Evolutionary conservation across 1,140 invertebrate genomes (phyloP), one percentile per base, ranked within the genome.

Genomic region (Anadara kagoshimensis): DNA sequence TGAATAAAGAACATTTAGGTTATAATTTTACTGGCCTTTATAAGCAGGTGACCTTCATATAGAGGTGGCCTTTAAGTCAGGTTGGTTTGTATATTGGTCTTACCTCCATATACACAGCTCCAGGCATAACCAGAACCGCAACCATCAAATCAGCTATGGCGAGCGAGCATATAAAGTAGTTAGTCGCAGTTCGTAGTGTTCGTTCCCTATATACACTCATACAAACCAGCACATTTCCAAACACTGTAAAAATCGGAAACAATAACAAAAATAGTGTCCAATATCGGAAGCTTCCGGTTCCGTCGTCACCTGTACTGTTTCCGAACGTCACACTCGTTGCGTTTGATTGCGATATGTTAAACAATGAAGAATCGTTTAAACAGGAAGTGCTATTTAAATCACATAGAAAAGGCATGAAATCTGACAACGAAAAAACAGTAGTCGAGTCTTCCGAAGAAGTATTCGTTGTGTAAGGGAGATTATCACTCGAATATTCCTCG

Each of bases 91-190:
- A 36, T 36, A 3, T 36, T 36, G 29, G 2, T 36, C 29, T 36
- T 90, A 97, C 95, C 94, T 96, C 92, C 89, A 98, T 94, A 91
- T 98, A 99, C 81, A 98, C 96, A 69, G 96, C 97, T 88, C 98
- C 98, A 16, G 98, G 97, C 98, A 99, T 99, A 72, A 99, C 98
- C 57, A 98, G 93, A 7, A 97, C 93, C 36, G 97, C 97, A 2
- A 99, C 97, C 70, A 99, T 92, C 24, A 99, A 92, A 91, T 99
- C 98, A 16, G 98, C 98, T 12, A 99, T 93, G n/a, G 97, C 98
- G 78, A 99, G 91, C 74, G 96, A 98, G 78, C 98, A 96, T 87
- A 99, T 99, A 91, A 99, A 98, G 90, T 98, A 99, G 90, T 99
- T 99, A 61, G 97, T 99, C 68, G 96, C 96, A 10, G 96, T 97